phyloP scores from a whole-genome alignment of 2,888 invertebrate genomes.

The Leptopilina myrica region DNA sequence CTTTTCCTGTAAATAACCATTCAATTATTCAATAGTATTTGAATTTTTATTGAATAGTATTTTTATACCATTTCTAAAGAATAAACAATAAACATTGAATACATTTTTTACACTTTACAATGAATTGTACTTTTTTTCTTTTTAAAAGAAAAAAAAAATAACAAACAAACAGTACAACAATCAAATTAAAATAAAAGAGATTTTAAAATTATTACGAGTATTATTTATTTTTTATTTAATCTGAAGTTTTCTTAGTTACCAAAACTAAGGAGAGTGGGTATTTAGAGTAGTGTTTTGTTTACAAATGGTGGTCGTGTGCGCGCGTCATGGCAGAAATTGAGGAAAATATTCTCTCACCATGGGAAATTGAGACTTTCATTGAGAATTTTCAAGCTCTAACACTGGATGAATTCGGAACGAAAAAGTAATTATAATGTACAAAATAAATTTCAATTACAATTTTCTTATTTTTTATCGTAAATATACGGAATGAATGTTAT shows the following conservation, averaged over 20 bases:
- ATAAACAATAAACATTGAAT: no score
- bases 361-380: conserved; percentile 87
- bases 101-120: no score
- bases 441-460: conserved; percentile 43
- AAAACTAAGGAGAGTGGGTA: no score
- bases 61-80: no score
- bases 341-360: conserved; percentile 79
- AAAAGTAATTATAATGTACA: conserved; percentile 73
- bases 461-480: conserved; percentile 6
- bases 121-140: no score
- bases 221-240: background rate
- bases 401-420: conserved; percentile 83
- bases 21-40: conserved; percentile 43
- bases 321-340: conserved; percentile 55
- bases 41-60: background rate
- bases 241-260: conserved; percentile 3
- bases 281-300: conserved; percentile 61
- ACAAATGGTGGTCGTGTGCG: conserved; percentile 63
- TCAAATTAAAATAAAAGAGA: background rate
- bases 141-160: no score
- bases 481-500: background rate
- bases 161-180: no score
- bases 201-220: background rate
- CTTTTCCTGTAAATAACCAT: conserved; percentile 48
- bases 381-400: conserved; percentile 83